Evolutionary conservation across 1,140 invertebrate species (phyloP).

Genomic region (Drosophila repletoides): DNA sequence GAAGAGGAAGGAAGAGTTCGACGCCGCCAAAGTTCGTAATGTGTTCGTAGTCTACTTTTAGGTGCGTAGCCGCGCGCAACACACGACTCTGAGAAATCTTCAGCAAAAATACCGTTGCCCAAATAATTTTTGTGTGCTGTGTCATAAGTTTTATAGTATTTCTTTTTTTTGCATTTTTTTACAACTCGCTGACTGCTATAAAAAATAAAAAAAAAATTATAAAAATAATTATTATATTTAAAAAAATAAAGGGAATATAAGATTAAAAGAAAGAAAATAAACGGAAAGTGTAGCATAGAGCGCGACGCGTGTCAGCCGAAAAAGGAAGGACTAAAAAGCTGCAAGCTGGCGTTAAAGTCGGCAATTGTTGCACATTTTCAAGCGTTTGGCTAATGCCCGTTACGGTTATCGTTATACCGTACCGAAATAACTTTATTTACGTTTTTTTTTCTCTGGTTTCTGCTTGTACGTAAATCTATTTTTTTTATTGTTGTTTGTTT

Average conservation of each 20-base stretch:
- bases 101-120: slow-evolving; percentile 16
- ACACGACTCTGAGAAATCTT: slow-evolving; percentile 26
- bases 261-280: background rate
- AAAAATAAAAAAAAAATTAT: background rate
- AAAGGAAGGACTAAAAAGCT: slow-evolving; percentile 4
- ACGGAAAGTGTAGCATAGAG: slow-evolving; percentile 27
- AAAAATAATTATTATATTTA: background rate
- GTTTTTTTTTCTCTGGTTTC: slow-evolving; percentile 15
- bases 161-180: slow-evolving; percentile 29
- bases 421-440: background rate
- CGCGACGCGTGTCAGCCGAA: background rate
- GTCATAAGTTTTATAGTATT: slow-evolving; percentile 14
- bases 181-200: background rate
- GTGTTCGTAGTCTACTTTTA: slow-evolving; percentile 80
- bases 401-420: background rate
- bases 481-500: slow-evolving; percentile 6
- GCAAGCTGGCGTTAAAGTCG: slow-evolving; percentile 23
- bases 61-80: slow-evolving; percentile 76
- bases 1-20: background rate
- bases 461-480: background rate
- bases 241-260: background rate
- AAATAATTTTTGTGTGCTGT: slow-evolving; percentile 30
- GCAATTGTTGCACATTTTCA: slow-evolving; percentile 48
- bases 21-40: slow-evolving; percentile 35
- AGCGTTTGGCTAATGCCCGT: background rate